Conservation (phyloP, 2,113 vertebrate species). For the Lynx canadensis region DNA sequence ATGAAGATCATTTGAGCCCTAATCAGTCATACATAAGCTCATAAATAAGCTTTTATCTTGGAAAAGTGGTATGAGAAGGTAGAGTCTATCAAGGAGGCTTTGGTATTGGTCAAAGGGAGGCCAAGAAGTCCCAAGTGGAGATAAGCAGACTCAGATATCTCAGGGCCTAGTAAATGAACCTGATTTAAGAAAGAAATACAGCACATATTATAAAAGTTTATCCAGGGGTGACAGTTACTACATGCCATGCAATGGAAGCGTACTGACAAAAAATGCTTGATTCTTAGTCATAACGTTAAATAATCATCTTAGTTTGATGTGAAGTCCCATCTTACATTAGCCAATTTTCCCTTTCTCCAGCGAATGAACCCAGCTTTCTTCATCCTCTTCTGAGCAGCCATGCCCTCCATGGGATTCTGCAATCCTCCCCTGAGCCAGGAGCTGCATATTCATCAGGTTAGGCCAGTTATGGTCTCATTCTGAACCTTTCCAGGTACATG, state of each 20-base stretch:
- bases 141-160: not conserved
- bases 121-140: not conserved
- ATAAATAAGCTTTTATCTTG: not conserved
- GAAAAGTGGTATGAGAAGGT: not conserved
- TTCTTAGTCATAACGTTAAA: not conserved
- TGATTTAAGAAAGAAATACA: not conserved
- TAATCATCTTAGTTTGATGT: not conserved
- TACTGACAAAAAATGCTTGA: not conserved
- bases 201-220: not conserved
- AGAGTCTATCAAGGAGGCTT: not conserved
- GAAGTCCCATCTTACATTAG: not conserved
- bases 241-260: not conserved
- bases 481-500: no score
- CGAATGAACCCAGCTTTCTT: no score
- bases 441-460: accelerated
- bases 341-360: not conserved
- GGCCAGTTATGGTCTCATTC: not conserved
- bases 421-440: not conserved
- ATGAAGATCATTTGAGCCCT: not conserved
- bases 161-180: no score
- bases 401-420: not conserved
- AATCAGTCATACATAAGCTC: not conserved
- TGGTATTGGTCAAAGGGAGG: no score
- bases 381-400: not conserved
- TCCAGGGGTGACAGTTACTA: not conserved